Evolutionary conservation across 2,888 invertebrate genomes (phyloP), one percentile per base, ranked within the genome.

Genomic region (Balanococcus diminutus): DNA sequence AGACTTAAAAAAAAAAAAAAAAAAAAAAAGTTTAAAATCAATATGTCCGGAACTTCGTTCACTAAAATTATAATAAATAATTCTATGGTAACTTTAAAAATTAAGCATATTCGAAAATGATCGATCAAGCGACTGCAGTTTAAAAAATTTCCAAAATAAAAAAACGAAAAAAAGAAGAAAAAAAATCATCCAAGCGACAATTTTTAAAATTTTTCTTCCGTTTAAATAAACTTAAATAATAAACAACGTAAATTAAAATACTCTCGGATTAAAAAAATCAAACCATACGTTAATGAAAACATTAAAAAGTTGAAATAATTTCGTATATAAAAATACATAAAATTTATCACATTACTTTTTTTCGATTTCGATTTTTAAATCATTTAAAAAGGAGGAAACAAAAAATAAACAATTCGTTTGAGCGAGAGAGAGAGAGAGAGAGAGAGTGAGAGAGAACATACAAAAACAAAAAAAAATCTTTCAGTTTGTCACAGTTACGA

Each of bases 51-150:
- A 82, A 46, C 82, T 82, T 82, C 51, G 31, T 14, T 61, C 56
- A 22, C 32, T 83, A 61, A 83, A 83, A 83, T 83, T 83, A 83
- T 56, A 82, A 83, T 83, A 83, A 82, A 83, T 83, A 83, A 83
- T 61, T 56, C 83, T 83, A 83, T 83, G 83, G 83, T 83, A 83
- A 83, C 83, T 83, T 83, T 83, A 83, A 83, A 83, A 72, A 83
- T 83, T 61, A 83, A 83, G 83, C 83, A 83, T 61, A 83, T 32
- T n/a, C 28, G 32, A 72, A 46, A 46, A 72, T 72, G 72, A 72
- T 72, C 31, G 72, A 72, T 72, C 31, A 31, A 72, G 72, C 72
- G 72, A 72, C 72, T 72, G 72, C 72, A n/a, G 72, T 72, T 72
- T 32, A 72, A n/a, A 46, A 46, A 42, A 19, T 32, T 32, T 72